Evolutionary conservation across 2,113 vertebrate species (phyloP), one percentile per base, ranked within the genome.

Genomic region (Craseonycteris thonglongyai): DNA sequence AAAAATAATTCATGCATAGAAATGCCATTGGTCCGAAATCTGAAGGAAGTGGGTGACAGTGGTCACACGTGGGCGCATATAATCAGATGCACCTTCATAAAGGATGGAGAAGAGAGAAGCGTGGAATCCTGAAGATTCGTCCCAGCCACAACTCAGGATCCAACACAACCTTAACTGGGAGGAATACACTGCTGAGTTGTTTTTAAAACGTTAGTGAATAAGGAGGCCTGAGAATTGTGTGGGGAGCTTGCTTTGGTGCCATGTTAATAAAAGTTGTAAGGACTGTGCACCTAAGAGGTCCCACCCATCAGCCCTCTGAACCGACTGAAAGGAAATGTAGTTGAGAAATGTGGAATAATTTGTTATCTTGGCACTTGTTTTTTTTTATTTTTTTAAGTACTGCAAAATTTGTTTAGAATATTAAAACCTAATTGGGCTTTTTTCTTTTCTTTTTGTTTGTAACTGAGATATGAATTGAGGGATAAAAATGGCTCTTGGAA

Each of bases 361-460:
- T 80, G 58, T 95, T 94, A 88, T 63, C 92, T 88, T 95, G 87
- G 95, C 95, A 96, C 96, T 97, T 97, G 96, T 76, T 76, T 90
- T 79, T 38, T 66, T 61, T 94, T 91, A 21, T 35, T 65, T 81
- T 75, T 42, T 80, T 58, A 84, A 96, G 94, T 95, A 95, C 90
- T 94, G 91, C 95, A 81, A 65, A 92, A 78, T 79, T 83, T 91
- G 19, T 95, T 95, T 75, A 51, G 87, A 91, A 80, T 83, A 74
- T 83, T 95, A 95, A 94, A 93, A 92, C 47, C 58, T 93, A 58
- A 90, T 85, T 54, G 71, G 92, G 56, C 63, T 94, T 6, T 87
- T 74, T 33, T 56, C 61, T 63, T 68, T 65, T 40, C 84, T 42
- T 90, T 83, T 78, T 45, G 38, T 81, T 79, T 91, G 93, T 51